phyloP scores from a whole-genome alignment of 2,113 vertebrate genomes.

The Martes martes region DNA sequence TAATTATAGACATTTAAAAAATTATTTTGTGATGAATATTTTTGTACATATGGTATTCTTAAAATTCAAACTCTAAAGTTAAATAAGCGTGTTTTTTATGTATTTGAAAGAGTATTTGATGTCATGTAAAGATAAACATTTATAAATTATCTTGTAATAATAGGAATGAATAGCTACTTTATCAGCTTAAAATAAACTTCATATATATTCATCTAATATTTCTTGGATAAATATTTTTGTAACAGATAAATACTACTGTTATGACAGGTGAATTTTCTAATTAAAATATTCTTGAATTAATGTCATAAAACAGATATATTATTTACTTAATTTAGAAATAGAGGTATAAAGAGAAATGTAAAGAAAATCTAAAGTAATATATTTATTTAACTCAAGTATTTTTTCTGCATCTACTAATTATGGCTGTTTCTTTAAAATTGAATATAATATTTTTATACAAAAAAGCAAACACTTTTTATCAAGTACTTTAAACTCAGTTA shows the following conservation, averaged over 20 bases:
- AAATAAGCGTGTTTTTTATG: background rate
- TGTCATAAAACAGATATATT: background rate
- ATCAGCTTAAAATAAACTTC: background rate
- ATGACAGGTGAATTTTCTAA: background rate
- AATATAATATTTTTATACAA: background rate
- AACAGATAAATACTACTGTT: background rate
- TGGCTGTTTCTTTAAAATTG: background rate
- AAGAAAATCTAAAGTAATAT: background rate
- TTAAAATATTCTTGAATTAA: background rate
- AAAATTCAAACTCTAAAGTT: background rate
- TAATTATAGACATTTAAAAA: background rate
- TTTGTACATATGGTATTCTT: background rate
- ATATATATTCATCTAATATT: background rate
- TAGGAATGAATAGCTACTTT: background rate
- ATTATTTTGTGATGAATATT: background rate
- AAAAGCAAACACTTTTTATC: background rate
- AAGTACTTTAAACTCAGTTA: background rate
- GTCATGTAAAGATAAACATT: background rate
- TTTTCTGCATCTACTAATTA: background rate
- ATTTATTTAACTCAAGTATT: background rate
- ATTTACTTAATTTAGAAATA: background rate
- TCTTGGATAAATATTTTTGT: background rate
- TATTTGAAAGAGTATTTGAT: background rate
- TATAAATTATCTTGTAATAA: background rate
- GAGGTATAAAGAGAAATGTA: background rate